These are phyloP conservation scores for Nannoperca australis DNA, from an alignment of 2,797 vertebrate genomes.

Conservation along the genomic window DNA sequence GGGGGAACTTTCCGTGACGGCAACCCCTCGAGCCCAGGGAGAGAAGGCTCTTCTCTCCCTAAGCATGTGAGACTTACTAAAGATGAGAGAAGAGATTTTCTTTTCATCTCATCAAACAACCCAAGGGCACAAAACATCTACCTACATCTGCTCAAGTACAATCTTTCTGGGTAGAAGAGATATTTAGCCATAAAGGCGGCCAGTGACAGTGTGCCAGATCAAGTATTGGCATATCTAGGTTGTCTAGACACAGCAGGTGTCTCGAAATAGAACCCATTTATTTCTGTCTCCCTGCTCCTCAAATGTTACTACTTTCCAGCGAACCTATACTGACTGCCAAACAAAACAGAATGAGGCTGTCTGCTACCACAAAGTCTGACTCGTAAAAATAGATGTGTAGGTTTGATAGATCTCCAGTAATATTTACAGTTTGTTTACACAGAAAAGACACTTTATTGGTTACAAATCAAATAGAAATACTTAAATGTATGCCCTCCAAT, in stretches of 20 bases:
- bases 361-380: constrained; percentile 11
- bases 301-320: constrained; percentile 33
- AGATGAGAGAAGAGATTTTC: constrained; percentile 23
- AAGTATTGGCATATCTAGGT: constrained; percentile 61
- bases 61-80: constrained; percentile 12
- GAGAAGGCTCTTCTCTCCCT: constrained; percentile 23
- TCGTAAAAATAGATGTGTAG: not conserved
- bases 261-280: constrained; percentile 66
- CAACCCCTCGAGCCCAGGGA: constrained; percentile 2
- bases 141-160: constrained; percentile 14
- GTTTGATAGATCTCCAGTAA: not conserved
- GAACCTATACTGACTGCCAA: constrained; percentile 37
- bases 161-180: constrained; percentile 36
- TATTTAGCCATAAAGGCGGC: constrained; percentile 34
- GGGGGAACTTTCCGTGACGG: constrained; percentile 20
- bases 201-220: constrained; percentile 53
- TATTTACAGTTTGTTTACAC: not conserved
- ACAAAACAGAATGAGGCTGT: constrained; percentile 23
- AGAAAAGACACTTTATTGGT: not conserved
- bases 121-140: constrained; percentile 32
- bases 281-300: constrained; percentile 54
- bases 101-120: constrained; percentile 48
- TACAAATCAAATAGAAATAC: not conserved
- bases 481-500: not conserved
- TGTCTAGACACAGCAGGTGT: constrained; percentile 64